phyloP scores from a whole-genome alignment of 1,140 invertebrate genomes.

The Drosophila lacertosa region DNA sequence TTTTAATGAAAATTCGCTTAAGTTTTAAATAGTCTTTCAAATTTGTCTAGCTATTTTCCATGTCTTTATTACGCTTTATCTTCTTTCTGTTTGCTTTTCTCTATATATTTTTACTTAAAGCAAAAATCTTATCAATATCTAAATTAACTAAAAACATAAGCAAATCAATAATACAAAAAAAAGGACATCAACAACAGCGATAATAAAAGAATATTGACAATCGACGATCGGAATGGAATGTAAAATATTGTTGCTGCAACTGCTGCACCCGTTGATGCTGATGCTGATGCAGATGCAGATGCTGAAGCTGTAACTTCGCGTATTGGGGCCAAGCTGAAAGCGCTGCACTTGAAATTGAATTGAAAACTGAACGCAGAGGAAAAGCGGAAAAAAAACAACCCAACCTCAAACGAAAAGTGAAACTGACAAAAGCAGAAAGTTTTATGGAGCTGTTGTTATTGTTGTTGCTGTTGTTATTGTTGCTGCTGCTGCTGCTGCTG shows the following conservation, averaged over 20 bases:
- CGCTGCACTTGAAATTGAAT: constrained; percentile 59
- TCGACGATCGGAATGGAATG: constrained; percentile 11
- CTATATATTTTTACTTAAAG: too few species aligned
- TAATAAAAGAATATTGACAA: constrained; percentile 13
- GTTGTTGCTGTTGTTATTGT: constrained; percentile 13
- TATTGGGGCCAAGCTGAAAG: constrained; percentile 18
- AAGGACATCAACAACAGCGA: constrained; percentile 13
- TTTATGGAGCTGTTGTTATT: constrained; percentile 21
- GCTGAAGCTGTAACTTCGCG: background rate
- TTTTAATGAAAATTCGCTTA: too few species aligned
- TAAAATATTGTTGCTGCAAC: constrained; percentile 16
- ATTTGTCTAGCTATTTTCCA: too few species aligned
- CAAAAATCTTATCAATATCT: too few species aligned
- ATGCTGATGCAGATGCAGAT: background rate
- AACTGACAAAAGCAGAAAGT: constrained; percentile 65
- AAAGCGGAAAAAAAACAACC: constrained; percentile 19
- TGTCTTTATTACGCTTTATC: too few species aligned
- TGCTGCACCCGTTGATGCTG: background rate
- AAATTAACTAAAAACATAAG: too few species aligned
- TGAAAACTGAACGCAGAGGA: constrained; percentile 25
- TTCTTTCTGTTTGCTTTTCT: too few species aligned
- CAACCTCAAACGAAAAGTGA: constrained; percentile 61
- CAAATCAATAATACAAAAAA: too few species aligned
- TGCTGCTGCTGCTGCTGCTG: constrained; percentile 15
- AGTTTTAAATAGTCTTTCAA: too few species aligned